These are phyloP conservation scores for Sisor rabdophorus DNA, from an alignment of 2,113 vertebrate species.

Conservation along the genomic window DNA sequence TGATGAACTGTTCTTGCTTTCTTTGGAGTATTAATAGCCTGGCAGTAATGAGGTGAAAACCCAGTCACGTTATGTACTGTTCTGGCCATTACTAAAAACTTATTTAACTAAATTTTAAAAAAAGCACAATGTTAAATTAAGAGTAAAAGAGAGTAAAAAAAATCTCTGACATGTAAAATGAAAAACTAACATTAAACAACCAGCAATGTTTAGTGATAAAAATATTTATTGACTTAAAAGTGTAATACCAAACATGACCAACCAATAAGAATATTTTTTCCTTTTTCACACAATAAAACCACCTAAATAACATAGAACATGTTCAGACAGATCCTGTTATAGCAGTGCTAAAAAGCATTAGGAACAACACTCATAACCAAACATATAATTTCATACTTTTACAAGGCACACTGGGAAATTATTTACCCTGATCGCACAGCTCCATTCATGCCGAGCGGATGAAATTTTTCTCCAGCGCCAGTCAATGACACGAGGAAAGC, in stretches of 20 bases:
- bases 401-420: conserved; percentile 16
- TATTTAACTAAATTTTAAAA: no score
- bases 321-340: neutral
- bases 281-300: neutral
- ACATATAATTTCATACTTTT: conserved; percentile 13
- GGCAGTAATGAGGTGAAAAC: conserved; percentile 46
- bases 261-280: neutral
- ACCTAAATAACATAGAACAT: neutral
- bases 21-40: conserved; percentile 33
- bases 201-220: conserved; percentile 14
- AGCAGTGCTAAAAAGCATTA: neutral
- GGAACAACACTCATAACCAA: neutral
- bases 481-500: neutral
- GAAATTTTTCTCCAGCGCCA: neutral
- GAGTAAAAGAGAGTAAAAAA: no score
- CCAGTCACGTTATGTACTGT: conserved; percentile 18
- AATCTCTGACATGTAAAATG: no score
- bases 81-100: conserved; percentile 44
- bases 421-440: conserved; percentile 9
- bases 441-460: neutral
- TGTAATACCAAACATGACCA: neutral
- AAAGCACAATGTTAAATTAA: no score
- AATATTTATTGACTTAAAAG: conserved; percentile 41
- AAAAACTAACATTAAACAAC: neutral
- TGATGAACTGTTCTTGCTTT: conserved; percentile 28